phyloP scores from a whole-genome alignment of 2,797 vertebrate genomes.

The Euphonia xanthogaster region DNA sequence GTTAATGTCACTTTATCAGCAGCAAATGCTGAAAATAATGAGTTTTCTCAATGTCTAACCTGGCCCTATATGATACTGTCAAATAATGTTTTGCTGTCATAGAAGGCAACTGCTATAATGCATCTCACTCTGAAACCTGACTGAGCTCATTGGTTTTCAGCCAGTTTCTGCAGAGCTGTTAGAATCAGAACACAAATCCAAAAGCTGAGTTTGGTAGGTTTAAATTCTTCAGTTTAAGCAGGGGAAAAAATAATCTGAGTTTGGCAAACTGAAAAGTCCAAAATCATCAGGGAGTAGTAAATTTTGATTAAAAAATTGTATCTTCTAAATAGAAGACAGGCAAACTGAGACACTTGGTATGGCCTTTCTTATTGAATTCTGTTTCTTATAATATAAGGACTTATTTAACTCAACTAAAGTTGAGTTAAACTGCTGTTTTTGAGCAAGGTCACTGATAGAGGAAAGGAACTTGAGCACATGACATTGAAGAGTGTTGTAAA shows the following conservation, averaged over 20 bases:
- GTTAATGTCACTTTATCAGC: background rate
- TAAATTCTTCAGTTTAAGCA: background rate
- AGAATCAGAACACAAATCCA: background rate
- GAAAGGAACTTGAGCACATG: accelerated
- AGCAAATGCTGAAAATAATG: background rate
- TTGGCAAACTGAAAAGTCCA: background rate
- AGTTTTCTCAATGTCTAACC: background rate
- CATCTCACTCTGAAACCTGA: background rate
- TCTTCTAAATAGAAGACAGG: background rate
- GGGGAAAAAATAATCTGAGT: accelerated
- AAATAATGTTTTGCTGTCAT: background rate
- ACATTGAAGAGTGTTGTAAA: background rate
- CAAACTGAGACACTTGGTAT: background rate
- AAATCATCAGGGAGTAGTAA: background rate
- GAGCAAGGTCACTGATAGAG: background rate
- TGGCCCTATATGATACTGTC: background rate
- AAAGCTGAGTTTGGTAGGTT: background rate
- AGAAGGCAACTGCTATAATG: background rate
- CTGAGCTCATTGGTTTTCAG: background rate
- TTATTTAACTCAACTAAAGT: background rate
- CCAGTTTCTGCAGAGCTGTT: background rate
- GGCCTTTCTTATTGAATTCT: background rate
- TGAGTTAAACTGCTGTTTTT: background rate
- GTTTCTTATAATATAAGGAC: background rate
- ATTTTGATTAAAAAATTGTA: background rate